These are phyloP conservation scores for Lepidurus apus DNA, from an alignment of 1,140 invertebrate species.

Conservation along the genomic window DNA sequence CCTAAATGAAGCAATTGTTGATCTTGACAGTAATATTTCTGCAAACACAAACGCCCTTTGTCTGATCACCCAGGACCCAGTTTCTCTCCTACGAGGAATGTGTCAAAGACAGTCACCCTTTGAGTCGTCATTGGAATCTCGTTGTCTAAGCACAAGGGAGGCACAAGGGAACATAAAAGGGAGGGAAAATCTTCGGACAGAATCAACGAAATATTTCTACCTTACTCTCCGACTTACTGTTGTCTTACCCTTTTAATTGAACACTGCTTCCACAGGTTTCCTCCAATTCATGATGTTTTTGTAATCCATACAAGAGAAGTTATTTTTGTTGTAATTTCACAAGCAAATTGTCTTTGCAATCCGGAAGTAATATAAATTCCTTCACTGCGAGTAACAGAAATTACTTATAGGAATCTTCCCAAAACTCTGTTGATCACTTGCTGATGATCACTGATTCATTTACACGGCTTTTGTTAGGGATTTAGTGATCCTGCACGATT, in stretches of 20 bases:
- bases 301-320: too few relatives aligned
- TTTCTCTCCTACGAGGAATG: too few relatives aligned
- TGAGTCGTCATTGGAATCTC: not conserved
- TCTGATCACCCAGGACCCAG: too few relatives aligned
- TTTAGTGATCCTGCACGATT: not conserved
- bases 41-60: not conserved
- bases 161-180: too few relatives aligned
- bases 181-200: too few relatives aligned
- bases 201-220: not conserved
- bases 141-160: too few relatives aligned
- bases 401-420: too few relatives aligned
- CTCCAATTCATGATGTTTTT: not conserved
- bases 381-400: not conserved
- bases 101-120: not conserved
- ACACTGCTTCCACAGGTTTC: not conserved
- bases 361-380: not conserved
- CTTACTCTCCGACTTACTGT: not conserved
- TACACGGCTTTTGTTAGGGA: not conserved
- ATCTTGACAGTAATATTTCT: not conserved
- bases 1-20: not conserved
- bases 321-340: too few relatives aligned
- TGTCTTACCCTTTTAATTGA: not conserved
- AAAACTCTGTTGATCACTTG: not conserved
- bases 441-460: constrained; percentile 15
- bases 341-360: too few relatives aligned